Evolutionary conservation across 2,888 invertebrate species (phyloP).

Genomic region (Eupithecia abbreviata): DNA sequence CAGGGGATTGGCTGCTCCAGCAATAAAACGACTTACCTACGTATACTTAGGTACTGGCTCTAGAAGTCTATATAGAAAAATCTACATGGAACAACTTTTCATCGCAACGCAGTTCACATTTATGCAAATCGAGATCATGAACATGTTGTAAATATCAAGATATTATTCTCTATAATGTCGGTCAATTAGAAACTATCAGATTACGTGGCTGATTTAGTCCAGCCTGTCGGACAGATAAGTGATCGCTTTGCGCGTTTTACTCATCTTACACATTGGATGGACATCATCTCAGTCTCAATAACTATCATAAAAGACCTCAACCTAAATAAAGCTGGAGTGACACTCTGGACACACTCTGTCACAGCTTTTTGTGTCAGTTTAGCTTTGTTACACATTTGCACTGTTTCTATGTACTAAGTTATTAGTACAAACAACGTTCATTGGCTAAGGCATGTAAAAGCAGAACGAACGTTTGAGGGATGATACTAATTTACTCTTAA

Average conservation of each 20-base stretch:
- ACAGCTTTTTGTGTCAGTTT: too few species aligned
- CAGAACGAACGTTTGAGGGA: neutral
- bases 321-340: too few species aligned
- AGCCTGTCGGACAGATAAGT: conserved; percentile 36
- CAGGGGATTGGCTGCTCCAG: neutral
- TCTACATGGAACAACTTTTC: too few species aligned
- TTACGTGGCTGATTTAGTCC: conserved; percentile 24
- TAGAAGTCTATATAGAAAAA: too few species aligned
- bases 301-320: neutral
- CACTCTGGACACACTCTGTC: too few species aligned
- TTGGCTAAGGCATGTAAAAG: neutral
- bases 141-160: conserved; percentile 13
- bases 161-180: conserved; percentile 35
- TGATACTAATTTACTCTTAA: neutral
- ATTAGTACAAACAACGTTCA: too few species aligned
- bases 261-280: conserved; percentile 33
- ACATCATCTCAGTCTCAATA: conserved; percentile 25
- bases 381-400: too few species aligned
- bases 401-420: too few species aligned
- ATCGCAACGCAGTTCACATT: neutral
- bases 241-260: conserved; percentile 36
- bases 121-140: conserved; percentile 4
- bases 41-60: too few species aligned
- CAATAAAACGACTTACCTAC: too few species aligned
- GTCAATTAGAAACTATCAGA: conserved; percentile 34